A percentile compares a stretch with the other conserved stretches of the same genome.
These are phyloP conservation scores for Daboia siamensis DNA, from an alignment of 2,113 vertebrate genomes.

Conservation along the genomic window DNA sequence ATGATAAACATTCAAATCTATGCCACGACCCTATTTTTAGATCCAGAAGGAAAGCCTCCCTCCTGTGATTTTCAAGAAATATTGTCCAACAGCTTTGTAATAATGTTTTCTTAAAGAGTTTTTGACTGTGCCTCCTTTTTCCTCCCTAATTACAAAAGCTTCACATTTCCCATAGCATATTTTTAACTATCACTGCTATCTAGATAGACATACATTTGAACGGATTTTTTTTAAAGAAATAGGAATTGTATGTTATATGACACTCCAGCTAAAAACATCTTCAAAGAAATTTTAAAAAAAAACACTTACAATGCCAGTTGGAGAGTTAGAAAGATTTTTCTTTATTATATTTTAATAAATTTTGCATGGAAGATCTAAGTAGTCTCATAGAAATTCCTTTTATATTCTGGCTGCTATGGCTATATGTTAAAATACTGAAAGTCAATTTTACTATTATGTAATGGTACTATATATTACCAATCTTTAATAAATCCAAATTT, in stretches of 20 bases:
- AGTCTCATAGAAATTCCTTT: neutral
- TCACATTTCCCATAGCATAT: neutral
- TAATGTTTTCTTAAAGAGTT: neutral
- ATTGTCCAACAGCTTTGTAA: neutral
- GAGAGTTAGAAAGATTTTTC: neutral
- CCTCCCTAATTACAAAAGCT: neutral
- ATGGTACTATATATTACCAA: neutral
- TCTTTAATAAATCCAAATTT: neutral
- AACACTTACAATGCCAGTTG: neutral
- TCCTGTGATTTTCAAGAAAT: neutral
- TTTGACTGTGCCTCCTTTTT: neutral
- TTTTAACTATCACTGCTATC: neutral
- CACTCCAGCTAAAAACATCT: neutral
- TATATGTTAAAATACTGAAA: neutral
- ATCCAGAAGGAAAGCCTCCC: neutral
- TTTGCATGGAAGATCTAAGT: neutral
- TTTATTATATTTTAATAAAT: neutral
- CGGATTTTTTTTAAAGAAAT: neutral
- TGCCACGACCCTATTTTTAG: neutral
- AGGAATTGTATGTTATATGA: neutral
- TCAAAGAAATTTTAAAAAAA: neutral
- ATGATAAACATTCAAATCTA: neutral
- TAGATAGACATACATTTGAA: neutral
- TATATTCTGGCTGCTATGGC: neutral
- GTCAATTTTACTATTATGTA: neutral